Percentiles rank a stretch among this genome's conserved stretches.
These are phyloP conservation scores for Taphrorychus bicolor DNA, from an alignment of 2,888 invertebrate genomes.

Conservation along the genomic window DNA sequence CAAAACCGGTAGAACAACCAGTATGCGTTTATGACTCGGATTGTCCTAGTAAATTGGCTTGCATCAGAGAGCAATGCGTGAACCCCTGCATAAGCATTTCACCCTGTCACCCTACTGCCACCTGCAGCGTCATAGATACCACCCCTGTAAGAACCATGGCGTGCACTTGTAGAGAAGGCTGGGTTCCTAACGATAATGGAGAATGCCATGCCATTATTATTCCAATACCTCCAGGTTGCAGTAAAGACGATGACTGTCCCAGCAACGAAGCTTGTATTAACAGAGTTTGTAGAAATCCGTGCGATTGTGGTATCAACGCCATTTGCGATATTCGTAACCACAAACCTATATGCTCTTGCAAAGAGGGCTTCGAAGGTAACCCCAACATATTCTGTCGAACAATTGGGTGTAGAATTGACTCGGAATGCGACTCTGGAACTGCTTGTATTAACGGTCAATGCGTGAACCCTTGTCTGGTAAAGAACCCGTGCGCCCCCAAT, in stretches of 20 bases:
- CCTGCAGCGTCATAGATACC: constrained; percentile 84
- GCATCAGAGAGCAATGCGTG: constrained; percentile 78
- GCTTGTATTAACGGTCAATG: constrained; percentile 87
- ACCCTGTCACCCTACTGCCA: constrained; percentile 78
- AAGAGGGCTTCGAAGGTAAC: constrained; percentile 84
- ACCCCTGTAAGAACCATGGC: constrained; percentile 87
- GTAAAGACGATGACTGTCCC: constrained; percentile 79
- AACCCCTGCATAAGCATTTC: constrained; percentile 79
- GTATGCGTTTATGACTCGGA: constrained; percentile 81
- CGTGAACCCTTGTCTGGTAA: constrained; percentile 83
- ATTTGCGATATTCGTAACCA: constrained; percentile 84
- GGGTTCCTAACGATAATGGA: constrained; percentile 80
- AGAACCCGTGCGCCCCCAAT: constrained; percentile 81
- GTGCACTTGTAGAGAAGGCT: constrained; percentile 86
- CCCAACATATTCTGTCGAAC: constrained; percentile 81
- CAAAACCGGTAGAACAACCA: constrained; percentile 63
- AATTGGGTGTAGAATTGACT: constrained; percentile 82
- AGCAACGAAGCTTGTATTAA: constrained; percentile 84
- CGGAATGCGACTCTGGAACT: constrained; percentile 83
- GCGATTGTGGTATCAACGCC: constrained; percentile 86
- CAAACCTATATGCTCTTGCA: constrained; percentile 86
- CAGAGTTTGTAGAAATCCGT: constrained; percentile 84
- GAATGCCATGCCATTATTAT: constrained; percentile 77
- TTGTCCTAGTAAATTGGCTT: constrained; percentile 82
- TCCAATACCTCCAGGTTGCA: constrained; percentile 77